These are phyloP conservation scores for Rhopilema esculentum DNA, from an alignment of 30 jellyfish, hydroid and myxozoan genomes.

Conservation along the genomic window DNA sequence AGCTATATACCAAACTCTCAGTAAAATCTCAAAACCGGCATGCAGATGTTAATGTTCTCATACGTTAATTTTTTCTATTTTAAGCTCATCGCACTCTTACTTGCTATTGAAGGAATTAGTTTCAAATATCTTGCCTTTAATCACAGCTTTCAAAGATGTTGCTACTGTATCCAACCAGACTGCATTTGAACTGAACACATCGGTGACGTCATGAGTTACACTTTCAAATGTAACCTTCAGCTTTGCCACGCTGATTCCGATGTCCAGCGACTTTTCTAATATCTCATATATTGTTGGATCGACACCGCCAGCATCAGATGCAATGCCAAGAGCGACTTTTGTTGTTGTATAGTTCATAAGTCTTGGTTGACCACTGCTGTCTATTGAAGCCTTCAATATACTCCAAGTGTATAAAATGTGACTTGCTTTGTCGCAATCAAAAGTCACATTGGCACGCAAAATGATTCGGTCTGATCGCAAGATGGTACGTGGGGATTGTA, in stretches of 20 bases:
- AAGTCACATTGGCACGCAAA: constrained; percentile 75
- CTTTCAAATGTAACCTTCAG: constrained; percentile 73
- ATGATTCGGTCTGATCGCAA: constrained; percentile 57
- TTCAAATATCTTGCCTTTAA: constrained; percentile 56
- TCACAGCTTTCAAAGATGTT: constrained; percentile 68
- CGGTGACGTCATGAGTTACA: constrained; percentile 58
- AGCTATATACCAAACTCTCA: no score
- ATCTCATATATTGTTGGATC: constrained; percentile 79
- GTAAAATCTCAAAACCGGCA: no score
- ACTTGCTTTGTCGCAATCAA: constrained; percentile 76
- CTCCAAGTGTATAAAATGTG: constrained; percentile 82
- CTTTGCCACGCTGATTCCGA: constrained; percentile 68
- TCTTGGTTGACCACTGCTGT: not conserved
- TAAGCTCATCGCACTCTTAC: no score
- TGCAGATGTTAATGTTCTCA: no score
- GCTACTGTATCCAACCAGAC: constrained; percentile 83
- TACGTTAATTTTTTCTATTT: no score
- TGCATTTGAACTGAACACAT: constrained; percentile 40
- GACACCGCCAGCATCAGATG: constrained; percentile 38
- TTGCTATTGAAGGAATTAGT: not conserved
- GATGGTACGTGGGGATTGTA: constrained; percentile 26
- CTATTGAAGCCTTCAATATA: constrained; percentile 10
- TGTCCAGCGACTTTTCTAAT: constrained; percentile 62
- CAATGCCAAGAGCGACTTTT: constrained; percentile 69
- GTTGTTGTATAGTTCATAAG: constrained; percentile 23